Percentiles rank a stretch among this genome's conserved stretches.
Evolutionary conservation across 1,140 invertebrate species (phyloP).

Genomic region (Lycorma delicatula): DNA sequence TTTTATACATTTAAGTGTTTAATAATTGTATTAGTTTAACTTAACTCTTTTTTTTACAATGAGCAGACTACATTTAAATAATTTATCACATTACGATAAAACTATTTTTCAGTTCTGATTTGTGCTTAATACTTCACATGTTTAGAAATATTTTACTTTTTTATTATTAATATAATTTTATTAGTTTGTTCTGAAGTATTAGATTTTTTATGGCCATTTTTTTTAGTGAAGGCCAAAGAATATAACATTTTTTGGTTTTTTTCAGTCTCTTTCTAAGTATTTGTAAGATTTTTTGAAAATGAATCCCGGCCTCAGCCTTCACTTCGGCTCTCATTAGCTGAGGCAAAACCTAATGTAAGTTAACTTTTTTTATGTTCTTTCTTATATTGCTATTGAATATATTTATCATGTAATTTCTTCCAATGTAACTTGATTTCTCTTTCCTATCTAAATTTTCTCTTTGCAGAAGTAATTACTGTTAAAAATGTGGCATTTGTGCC

Average conservation of each 20-base stretch:
- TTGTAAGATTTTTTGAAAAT: constrained; percentile 80
- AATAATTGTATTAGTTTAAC: too few relatives aligned
- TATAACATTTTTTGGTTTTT: constrained; percentile 25
- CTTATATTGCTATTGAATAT: background rate
- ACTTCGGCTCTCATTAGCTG: constrained; percentile 44
- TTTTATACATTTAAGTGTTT: too few relatives aligned
- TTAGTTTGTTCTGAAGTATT: too few relatives aligned
- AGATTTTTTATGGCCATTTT: too few relatives aligned
- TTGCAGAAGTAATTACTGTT: background rate
- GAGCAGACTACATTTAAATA: too few relatives aligned
- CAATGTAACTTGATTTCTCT: background rate
- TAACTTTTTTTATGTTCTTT: background rate
- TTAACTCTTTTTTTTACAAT: too few relatives aligned
- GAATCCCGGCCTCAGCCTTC: constrained; percentile 65
- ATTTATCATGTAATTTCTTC: background rate
- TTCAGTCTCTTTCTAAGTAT: constrained; percentile 65
- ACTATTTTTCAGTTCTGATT: too few relatives aligned
- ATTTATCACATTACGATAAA: too few relatives aligned
- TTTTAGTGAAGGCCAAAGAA: too few relatives aligned
- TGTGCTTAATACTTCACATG: too few relatives aligned
- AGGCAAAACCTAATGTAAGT: background rate
- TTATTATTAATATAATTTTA: too few relatives aligned
- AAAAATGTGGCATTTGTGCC: background rate
- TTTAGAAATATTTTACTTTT: too few relatives aligned
- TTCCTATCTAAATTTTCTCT: background rate